Percentiles rank a stretch among this genome's conserved stretches.
These are phyloP conservation scores for Emmelina monodactyla DNA, from an alignment of 2,888 invertebrate species.

Conservation along the genomic window DNA sequence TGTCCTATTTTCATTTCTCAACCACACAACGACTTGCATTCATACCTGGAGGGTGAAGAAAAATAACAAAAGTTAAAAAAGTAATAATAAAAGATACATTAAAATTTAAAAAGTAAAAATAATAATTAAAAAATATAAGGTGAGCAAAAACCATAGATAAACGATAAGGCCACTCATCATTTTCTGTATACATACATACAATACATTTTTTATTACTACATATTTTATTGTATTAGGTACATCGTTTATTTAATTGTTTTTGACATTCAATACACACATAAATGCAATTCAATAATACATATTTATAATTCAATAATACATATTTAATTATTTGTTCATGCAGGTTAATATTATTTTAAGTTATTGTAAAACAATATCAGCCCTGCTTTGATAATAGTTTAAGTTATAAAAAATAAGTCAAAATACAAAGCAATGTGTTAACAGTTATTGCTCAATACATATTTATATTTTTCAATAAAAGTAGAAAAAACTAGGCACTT, in stretches of 20 bases:
- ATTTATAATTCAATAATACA: background rate
- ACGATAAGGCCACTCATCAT: too few species aligned
- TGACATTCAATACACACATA: background rate
- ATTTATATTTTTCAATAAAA: background rate
- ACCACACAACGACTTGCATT: conserved; percentile 59
- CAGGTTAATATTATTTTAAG: too few species aligned
- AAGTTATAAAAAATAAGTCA: background rate
- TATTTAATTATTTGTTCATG: too few species aligned
- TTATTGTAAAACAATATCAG: too few species aligned
- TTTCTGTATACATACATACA: too few species aligned
- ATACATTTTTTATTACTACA: background rate
- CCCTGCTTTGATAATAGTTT: too few species aligned
- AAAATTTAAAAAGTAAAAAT: background rate
- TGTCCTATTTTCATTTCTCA: too few species aligned
- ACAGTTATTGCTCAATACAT: background rate
- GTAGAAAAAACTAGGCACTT: background rate
- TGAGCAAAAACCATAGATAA: background rate
- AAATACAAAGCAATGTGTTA: background rate
- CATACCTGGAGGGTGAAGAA: conserved; percentile 48
- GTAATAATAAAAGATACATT: background rate
- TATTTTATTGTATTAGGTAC: background rate
- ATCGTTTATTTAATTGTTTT: background rate
- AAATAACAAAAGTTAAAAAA: conserved; percentile 23
- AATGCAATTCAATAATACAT: background rate
- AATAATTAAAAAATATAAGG: background rate